Evolutionary conservation across 2,888 invertebrate species (phyloP).

Genomic region (Tineola bisselliella): DNA sequence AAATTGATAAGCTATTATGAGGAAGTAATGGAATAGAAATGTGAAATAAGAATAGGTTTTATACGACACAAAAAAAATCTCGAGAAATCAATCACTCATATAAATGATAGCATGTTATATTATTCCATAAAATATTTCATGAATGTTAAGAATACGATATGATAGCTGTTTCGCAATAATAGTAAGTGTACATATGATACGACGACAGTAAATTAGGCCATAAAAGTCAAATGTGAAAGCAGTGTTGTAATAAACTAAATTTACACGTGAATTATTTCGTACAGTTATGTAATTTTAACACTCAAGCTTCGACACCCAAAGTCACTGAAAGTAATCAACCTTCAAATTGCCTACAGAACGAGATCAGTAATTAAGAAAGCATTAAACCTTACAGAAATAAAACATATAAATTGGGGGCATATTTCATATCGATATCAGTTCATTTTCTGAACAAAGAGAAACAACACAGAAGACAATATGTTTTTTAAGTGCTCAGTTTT

Average conservation of each 20-base stretch:
- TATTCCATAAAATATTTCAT: no score
- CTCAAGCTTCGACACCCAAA: not conserved
- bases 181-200: no score
- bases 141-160: no score
- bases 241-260: not conserved
- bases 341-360: not conserved
- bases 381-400: not conserved
- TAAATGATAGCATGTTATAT: no score
- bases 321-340: constrained; percentile 8
- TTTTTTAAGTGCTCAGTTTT: constrained; percentile 14
- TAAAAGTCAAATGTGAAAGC: not conserved
- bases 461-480: not conserved
- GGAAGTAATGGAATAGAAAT: not conserved
- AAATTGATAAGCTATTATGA: not conserved
- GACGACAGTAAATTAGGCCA: not conserved
- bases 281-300: not conserved
- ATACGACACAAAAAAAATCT: no score
- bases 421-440: not conserved
- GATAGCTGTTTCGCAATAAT: no score
- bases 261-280: not conserved
- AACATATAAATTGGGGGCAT: not conserved
- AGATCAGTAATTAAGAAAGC: constrained; percentile 1
- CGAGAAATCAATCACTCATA: no score
- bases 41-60: not conserved
- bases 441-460: constrained; percentile 15